Conservation (phyloP, 92 coral and sea anemone species). For the Phymanthus crucifer region DNA sequence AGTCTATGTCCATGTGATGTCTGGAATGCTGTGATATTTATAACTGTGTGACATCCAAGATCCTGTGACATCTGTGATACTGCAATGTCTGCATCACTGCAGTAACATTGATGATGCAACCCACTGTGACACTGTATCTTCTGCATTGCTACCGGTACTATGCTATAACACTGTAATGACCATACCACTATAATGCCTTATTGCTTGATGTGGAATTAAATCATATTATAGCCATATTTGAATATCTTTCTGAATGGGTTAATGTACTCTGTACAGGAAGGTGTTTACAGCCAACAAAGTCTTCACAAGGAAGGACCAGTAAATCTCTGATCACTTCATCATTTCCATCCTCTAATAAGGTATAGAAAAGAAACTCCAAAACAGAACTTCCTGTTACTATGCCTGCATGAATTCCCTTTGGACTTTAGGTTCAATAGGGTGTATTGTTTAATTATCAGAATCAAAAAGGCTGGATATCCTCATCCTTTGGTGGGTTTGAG, state of each 20-base stretch:
- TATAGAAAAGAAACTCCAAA: background rate
- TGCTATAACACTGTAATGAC: too few species aligned
- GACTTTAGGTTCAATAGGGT: background rate
- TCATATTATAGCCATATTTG: background rate
- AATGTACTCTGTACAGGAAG: background rate
- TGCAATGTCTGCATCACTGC: too few species aligned
- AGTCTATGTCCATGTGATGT: too few species aligned
- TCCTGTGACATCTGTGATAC: too few species aligned
- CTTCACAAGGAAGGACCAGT: constrained; percentile 12
- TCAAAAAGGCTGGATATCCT: constrained; percentile 73
- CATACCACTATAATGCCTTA: too few species aligned
- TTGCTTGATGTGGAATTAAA: too few species aligned
- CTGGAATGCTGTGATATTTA: too few species aligned
- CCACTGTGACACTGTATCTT: too few species aligned
- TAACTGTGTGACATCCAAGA: too few species aligned
- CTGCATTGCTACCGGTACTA: too few species aligned
- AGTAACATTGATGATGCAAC: too few species aligned
- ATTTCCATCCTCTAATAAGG: background rate
- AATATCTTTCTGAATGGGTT: background rate
- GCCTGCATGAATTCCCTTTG: background rate
- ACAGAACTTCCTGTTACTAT: too few species aligned
- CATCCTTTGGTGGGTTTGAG: constrained; percentile 81
- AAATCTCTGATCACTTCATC: background rate
- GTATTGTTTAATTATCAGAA: constrained; percentile 35
- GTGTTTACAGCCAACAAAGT: background rate